Evolutionary conservation across 2,888 invertebrate genomes (phyloP).

Genomic region (Criorhina ranunculi): DNA sequence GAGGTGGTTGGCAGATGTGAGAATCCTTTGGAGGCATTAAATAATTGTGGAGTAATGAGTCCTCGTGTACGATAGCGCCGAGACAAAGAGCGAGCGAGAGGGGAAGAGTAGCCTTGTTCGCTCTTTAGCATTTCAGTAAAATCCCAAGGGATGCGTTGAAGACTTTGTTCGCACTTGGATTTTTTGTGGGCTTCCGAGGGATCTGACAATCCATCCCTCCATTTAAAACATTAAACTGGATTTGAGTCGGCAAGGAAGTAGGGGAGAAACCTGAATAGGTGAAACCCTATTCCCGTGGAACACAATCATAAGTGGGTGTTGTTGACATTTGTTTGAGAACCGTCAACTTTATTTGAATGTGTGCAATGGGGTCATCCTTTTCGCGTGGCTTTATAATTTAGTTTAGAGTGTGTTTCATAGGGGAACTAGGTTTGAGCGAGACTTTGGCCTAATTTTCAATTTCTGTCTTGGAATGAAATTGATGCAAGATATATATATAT

Average conservation of each 20-base stretch:
- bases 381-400: conserved; percentile 19
- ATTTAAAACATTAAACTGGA: conserved; percentile 51
- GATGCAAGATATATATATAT: no score
- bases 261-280: not conserved
- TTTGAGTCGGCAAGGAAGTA: conserved; percentile 11
- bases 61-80: conserved; percentile 12
- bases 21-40: conserved; percentile 70
- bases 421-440: conserved; percentile 23
- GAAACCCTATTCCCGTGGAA: not conserved
- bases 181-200: conserved; percentile 19
- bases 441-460: conserved; percentile 32
- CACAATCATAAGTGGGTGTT: conserved; percentile 13
- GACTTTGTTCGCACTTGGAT: conserved; percentile 60
- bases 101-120: conserved; percentile 49
- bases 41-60: conserved; percentile 72
- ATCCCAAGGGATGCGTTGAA: conserved; percentile 42
- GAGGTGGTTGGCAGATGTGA: conserved; percentile 42
- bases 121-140: conserved; percentile 51
- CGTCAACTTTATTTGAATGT: not conserved
- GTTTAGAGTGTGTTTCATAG: not conserved
- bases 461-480: not conserved
- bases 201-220: conserved; percentile 9
- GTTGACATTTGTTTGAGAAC: conserved; percentile 4
- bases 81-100: not conserved
- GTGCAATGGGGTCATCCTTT: conserved; percentile 8